phyloP scores from a whole-genome alignment of 1,140 invertebrate species.

The Drosophila sechellia region DNA sequence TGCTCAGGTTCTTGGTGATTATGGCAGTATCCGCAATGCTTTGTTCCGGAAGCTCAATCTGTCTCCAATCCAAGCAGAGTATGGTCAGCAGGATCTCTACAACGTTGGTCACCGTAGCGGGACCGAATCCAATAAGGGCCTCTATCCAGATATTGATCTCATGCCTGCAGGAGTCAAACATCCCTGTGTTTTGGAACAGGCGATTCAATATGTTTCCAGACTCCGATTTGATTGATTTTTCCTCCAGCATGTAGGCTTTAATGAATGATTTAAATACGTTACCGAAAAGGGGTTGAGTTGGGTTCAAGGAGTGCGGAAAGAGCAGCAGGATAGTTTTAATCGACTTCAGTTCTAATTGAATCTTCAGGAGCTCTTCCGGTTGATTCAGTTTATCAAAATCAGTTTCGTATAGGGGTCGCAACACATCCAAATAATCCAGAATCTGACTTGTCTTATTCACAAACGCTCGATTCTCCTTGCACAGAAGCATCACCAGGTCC shows the following conservation, averaged over 20 bases:
- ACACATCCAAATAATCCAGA: slow-evolving; percentile 74
- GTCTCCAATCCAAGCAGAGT: slow-evolving; percentile 48
- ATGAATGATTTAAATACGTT: slow-evolving; percentile 86
- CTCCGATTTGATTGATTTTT: slow-evolving; percentile 77
- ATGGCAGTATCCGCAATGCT: slow-evolving; percentile 23
- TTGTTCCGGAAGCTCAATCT: slow-evolving; percentile 50
- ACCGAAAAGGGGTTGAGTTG: slow-evolving; percentile 87
- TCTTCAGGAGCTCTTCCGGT: slow-evolving; percentile 36
- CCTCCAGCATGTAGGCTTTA: slow-evolving; percentile 84
- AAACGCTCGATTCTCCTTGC: slow-evolving; percentile 77
- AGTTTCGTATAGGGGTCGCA: slow-evolving; percentile 70
- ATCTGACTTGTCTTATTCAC: slow-evolving; percentile 77
- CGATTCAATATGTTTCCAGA: slow-evolving; percentile 83
- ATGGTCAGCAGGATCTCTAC: slow-evolving; percentile 58
- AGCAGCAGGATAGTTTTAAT: slow-evolving; percentile 87
- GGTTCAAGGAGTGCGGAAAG: slow-evolving; percentile 86
- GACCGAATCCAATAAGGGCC: slow-evolving; percentile 77
- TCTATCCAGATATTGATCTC: slow-evolving; percentile 89
- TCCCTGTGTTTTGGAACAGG: slow-evolving; percentile 86
- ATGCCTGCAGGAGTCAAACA: slow-evolving; percentile 86
- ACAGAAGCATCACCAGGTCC: slow-evolving; percentile 74
- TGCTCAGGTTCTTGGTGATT: slow-evolving; percentile 61
- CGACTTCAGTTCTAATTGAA: slow-evolving; percentile 87
- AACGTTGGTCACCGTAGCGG: slow-evolving; percentile 53
- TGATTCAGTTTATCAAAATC: slow-evolving; percentile 37